Evolutionary conservation across 2,888 invertebrate species (phyloP).

Genomic region (Taphrorychus bicolor): DNA sequence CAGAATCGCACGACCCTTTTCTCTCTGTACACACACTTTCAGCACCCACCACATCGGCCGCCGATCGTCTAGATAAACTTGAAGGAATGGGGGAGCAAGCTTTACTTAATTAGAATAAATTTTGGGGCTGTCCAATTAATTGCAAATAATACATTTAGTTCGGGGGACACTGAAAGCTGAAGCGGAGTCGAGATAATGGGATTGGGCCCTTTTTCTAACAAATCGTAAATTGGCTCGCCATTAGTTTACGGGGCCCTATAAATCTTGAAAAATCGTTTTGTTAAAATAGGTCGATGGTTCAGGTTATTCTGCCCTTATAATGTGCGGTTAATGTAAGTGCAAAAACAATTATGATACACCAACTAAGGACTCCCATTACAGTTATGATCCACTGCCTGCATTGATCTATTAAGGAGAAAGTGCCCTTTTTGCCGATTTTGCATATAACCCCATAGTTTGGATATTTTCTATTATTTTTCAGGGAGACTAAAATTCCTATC

Average conservation of each 20-base stretch:
- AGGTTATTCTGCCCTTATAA: too few species aligned
- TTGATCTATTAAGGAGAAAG: too few species aligned
- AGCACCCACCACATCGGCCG: conserved; percentile 16
- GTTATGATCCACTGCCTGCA: too few species aligned
- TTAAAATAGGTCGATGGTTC: too few species aligned
- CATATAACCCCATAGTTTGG: too few species aligned
- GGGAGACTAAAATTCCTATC: too few species aligned
- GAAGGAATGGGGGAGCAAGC: conserved; percentile 42
- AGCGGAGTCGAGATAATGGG: conserved; percentile 26
- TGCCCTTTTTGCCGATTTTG: too few species aligned
- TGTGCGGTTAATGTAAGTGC: too few species aligned
- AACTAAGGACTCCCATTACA: too few species aligned
- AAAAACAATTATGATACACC: too few species aligned
- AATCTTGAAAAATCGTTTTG: conserved; percentile 13
- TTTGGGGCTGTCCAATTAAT: conserved; percentile 48
- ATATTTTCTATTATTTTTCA: too few species aligned
- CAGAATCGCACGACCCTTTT: conserved; percentile 25
- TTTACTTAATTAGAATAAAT: conserved; percentile 49
- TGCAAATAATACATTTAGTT: conserved; percentile 41
- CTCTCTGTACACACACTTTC: conserved; percentile 22
- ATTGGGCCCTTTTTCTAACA: conserved; percentile 24
- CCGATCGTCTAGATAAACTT: conserved; percentile 39
- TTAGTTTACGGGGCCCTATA: conserved; percentile 17
- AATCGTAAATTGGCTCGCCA: conserved; percentile 22
- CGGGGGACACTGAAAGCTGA: conserved; percentile 15